Conservation (phyloP, 1,140 invertebrate genomes). For the Bicyclus anynana region DNA sequence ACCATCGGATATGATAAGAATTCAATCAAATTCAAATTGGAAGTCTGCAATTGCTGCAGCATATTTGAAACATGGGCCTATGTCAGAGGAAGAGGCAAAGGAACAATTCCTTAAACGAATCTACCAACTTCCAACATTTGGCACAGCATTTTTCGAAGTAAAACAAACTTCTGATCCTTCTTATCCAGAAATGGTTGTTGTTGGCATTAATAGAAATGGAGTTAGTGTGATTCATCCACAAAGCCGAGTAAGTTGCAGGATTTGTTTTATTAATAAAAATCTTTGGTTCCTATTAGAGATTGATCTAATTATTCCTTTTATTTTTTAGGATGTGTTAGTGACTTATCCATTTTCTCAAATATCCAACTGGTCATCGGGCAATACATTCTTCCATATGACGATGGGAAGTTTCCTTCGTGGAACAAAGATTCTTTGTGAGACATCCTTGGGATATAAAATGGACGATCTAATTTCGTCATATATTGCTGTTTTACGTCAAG, state of each 20-base stretch:
- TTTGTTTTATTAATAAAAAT: no score
- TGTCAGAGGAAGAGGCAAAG: conserved; percentile 85
- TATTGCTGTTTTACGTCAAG: conserved; percentile 77
- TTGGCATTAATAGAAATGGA: conserved; percentile 95
- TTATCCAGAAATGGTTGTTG: conserved; percentile 90
- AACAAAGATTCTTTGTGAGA: conserved; percentile 94
- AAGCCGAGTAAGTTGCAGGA: conserved; percentile 82
- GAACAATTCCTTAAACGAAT: conserved; percentile 90
- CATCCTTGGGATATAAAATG: conserved; percentile 96
- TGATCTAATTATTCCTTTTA: neutral
- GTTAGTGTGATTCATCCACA: conserved; percentile 92
- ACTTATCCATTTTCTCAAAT: conserved; percentile 92
- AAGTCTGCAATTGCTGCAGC: conserved; percentile 84
- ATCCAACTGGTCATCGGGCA: conserved; percentile 95
- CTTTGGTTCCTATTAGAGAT: no score
- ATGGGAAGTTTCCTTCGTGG: conserved; percentile 92
- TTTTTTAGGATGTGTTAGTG: conserved; percentile 84
- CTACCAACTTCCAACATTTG: conserved; percentile 92
- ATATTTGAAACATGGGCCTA: conserved; percentile 81
- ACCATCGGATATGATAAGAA: conserved; percentile 87
- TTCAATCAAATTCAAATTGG: conserved; percentile 88
- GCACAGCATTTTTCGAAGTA: conserved; percentile 97
- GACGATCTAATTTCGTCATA: conserved; percentile 97
- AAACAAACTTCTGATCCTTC: conserved; percentile 91
- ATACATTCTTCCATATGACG: conserved; percentile 97